Percentiles rank a stretch among this genome's conserved stretches.
These are phyloP conservation scores for Labeo catla DNA, from an alignment of 2,113 vertebrate genomes.

Conservation along the genomic window DNA sequence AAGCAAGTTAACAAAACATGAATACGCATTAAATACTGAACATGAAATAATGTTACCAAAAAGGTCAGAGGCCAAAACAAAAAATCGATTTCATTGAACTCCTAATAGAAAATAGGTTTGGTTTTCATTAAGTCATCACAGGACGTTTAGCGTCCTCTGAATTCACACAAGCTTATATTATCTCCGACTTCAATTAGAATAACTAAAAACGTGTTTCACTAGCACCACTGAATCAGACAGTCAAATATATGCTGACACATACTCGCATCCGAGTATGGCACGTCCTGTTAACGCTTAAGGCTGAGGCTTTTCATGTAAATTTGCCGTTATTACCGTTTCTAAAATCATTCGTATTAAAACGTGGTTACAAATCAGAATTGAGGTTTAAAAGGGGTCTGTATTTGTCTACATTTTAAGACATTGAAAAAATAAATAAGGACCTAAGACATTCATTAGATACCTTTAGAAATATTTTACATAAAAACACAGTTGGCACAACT, in stretches of 20 bases:
- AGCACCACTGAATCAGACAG: conserved; percentile 26
- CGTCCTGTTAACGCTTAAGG: not conserved
- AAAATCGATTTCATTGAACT: conserved; percentile 31
- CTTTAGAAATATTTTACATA: conserved; percentile 69
- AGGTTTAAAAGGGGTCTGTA: not conserved
- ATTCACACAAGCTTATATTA: not conserved
- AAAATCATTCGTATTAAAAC: conserved; percentile 11
- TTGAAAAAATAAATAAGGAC: conserved; percentile 78
- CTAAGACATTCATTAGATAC: conserved; percentile 63
- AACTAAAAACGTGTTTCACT: not conserved
- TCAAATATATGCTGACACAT: not conserved
- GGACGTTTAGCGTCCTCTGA: not conserved
- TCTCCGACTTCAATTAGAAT: not conserved
- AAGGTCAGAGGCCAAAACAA: conserved; percentile 56
- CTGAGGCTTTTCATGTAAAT: not conserved
- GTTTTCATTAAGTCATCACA: not conserved
- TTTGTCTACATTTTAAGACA: conserved; percentile 29
- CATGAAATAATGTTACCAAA: conserved; percentile 65
- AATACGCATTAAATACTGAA: conserved; percentile 76
- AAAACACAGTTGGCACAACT: conserved; percentile 71
- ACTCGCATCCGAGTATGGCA: not conserved
- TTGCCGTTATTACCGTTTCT: not conserved
- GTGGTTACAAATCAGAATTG: not conserved
- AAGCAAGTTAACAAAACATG: conserved; percentile 72
- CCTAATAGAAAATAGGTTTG: not conserved